Base-by-base conservation (phyloP, 2,888 invertebrate genomes). In the Pinctada fucata region DNA sequence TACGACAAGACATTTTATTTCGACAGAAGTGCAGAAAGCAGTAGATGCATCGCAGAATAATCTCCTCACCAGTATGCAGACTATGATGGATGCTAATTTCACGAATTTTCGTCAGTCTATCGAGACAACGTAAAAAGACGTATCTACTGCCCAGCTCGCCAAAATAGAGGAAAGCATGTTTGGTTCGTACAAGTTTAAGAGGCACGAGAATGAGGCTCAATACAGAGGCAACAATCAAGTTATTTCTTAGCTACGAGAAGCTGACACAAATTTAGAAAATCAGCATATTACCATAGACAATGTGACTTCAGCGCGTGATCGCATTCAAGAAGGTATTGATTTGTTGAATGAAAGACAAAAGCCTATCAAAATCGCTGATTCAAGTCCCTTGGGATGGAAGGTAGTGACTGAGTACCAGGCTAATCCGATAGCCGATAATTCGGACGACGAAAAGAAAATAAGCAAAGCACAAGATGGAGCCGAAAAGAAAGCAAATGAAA, bases 191-290 rank as follows among this genome's bases (percentile, higher is more conserved):
- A 48, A 48, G 48, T 79, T 75, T 58, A 75, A 79, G 52, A 52
- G 79, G 3, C 75, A 76, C 50, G 48, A 58, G 3, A 76, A 76
- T 51, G 79, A 76, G 49, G 79, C 76, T 63, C 74, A 80, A 47
- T 80, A 49, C 51, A 79, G 75, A 58, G 51, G 65, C n/a, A 80
- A 80, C 50, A 45, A 16, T 2, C 69, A 81, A 31, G 31, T 31
- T 31, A 48, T 68, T n/a, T 47, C 10, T 10, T 48, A 68, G n/a
- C 47, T 47, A 2, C 47, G 48, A 49, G 68, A 68, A 45, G 49
- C 68, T 45, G 2, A 2, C 3, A n/a, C 68, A 5, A 49, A 68
- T 47, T 48, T 68, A 6, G 48, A 6, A 47, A n/a, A 47, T 13
- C 48, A 68, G 5, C 13, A 48, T 3, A 47, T 68, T 47, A 68